Base-by-base conservation (phyloP, 2,113 vertebrate genomes). In the Lampris megalopsis region DNA sequence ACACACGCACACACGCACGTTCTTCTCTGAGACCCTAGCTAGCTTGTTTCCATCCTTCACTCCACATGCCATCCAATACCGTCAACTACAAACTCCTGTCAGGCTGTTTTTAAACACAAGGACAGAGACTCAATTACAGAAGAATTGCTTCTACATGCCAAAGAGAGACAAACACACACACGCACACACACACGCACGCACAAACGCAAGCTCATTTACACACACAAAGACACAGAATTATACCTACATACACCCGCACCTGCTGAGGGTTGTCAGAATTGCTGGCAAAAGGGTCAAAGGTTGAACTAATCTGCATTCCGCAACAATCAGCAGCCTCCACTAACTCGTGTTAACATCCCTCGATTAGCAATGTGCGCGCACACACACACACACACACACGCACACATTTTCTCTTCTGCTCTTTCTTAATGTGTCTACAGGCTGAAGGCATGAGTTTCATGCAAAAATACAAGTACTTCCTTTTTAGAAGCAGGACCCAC, bases 41-140 rank as follows among this genome's bases (percentile, higher is more conserved):
- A 84, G 81, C 75, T 73, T 37, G 11, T 73, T 68, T 83, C 88
- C 38, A 87, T 86, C 84, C 82, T 78, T 83, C 87, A 71, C 81
- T 83, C 79, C 35, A 78, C 86, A 86, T 91, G 88, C 86, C 88
- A 77, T 56, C 86, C 89, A 84, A 90, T 90, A 88, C 90, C 86
- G 90, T 88, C 84, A 83, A 84, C 82, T 83, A 86, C 81, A 47
- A 89, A 83, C 86, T 88, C 73, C 85, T 82, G 87, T 90, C 86
- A 80, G 77, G 87, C 92, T 92, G 92, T 92, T 93, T 93, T 93
- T 92, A 93, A 93, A 93, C 86, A 93, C 82, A 94, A 94, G 93
- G 92, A 91, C 93, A 84, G 89, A 86, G 86, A 88, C 86, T 94
- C 81, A 92, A 93, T 89, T 91, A 92, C 90, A 88, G 79, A 79